Percentiles rank a stretch among this genome's conserved stretches.
These are phyloP conservation scores for Eilema depressum DNA, from an alignment of 2,888 invertebrate species.

Conservation along the genomic window DNA sequence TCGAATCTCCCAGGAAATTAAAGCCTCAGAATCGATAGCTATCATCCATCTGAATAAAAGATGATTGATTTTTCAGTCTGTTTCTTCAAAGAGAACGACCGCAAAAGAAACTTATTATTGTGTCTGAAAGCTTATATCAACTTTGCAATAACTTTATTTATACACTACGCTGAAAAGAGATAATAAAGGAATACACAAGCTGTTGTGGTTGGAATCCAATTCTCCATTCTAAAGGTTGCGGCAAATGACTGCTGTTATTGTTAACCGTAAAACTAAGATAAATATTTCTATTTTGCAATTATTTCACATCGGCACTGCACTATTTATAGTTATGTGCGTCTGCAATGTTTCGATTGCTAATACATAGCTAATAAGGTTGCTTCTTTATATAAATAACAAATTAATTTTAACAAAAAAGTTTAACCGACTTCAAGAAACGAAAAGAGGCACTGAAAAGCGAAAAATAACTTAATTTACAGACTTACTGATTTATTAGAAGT, in stretches of 20 bases:
- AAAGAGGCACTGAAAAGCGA: too few relatives aligned
- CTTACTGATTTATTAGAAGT: too few relatives aligned
- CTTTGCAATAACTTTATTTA: neutral
- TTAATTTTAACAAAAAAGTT: too few relatives aligned
- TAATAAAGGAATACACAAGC: neutral
- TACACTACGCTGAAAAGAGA: too few relatives aligned
- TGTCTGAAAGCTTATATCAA: too few relatives aligned
- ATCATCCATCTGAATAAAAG: neutral
- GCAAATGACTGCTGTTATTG: neutral
- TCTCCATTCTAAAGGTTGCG: neutral
- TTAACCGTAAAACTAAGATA: slow-evolving; percentile 1
- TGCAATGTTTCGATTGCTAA: neutral
- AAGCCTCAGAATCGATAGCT: too few relatives aligned
- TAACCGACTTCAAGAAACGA: too few relatives aligned
- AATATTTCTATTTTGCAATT: neutral
- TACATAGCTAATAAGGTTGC: neutral
- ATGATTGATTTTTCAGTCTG: neutral
- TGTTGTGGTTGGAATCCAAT: neutral
- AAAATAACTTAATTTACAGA: too few relatives aligned
- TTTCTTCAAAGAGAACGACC: neutral
- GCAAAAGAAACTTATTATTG: neutral
- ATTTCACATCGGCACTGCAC: neutral
- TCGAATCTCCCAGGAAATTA: too few relatives aligned
- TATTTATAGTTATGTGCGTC: neutral
- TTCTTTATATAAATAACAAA: too few relatives aligned